These are phyloP conservation scores for Illadopsis cleaveri DNA, from an alignment of 2,113 vertebrate species.

Conservation along the genomic window DNA sequence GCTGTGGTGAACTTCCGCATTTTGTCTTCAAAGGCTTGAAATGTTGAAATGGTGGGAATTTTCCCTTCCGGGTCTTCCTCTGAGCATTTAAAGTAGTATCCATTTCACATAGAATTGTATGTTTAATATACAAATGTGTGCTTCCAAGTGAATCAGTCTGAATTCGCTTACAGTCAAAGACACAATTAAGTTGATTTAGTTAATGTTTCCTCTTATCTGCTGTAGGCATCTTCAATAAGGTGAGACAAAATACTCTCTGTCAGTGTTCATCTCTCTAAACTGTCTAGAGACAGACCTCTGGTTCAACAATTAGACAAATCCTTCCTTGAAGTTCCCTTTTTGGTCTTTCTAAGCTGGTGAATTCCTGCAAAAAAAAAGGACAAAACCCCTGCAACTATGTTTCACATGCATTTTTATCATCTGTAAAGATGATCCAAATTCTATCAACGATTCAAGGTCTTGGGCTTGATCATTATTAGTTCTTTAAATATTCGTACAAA, in stretches of 20 bases:
- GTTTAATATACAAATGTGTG: not conserved
- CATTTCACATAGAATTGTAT: not conserved
- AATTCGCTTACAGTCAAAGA: not conserved
- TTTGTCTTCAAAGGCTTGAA: not conserved
- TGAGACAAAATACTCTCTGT: not conserved
- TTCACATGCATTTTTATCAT: not conserved
- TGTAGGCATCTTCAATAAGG: not conserved
- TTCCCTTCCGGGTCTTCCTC: not conserved
- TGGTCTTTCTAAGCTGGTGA: not conserved
- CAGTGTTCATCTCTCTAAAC: not conserved
- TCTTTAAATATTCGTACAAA: not conserved
- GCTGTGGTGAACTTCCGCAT: not conserved
- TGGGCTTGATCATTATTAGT: rapidly evolving
- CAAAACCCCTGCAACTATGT: not conserved
- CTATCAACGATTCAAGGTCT: not conserved
- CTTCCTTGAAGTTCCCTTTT: not conserved
- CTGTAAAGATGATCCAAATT: not conserved
- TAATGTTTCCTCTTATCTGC: not conserved
- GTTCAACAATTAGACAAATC: not conserved
- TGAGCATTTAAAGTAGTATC: not conserved
- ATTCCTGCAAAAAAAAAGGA: not conserved
- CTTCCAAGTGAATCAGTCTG: not conserved
- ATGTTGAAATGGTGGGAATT: not conserved
- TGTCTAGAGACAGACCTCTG: not conserved
- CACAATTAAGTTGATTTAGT: not conserved